These are phyloP conservation scores for Heterocephalus glaber DNA, from an alignment of 2,113 vertebrate genomes.

Conservation along the genomic window DNA sequence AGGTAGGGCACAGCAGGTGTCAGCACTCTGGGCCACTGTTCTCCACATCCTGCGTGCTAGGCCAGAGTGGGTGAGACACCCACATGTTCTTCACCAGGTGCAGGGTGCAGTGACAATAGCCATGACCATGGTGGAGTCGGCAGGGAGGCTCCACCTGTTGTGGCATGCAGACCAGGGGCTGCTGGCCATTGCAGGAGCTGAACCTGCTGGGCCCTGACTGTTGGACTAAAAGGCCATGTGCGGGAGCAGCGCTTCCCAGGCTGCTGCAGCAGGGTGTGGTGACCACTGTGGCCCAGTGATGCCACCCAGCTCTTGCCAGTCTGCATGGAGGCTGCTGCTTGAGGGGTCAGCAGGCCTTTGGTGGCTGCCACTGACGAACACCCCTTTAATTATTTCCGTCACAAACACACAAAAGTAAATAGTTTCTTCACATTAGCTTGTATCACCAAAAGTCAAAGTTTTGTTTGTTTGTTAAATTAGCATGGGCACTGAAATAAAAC, in stretches of 20 bases:
- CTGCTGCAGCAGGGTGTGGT: constrained; percentile 88
- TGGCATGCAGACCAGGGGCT: constrained; percentile 55
- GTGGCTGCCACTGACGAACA: not conserved
- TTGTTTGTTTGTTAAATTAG: not conserved
- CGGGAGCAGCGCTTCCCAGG: constrained; percentile 86
- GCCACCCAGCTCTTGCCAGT: no score
- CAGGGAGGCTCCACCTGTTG: constrained; percentile 84
- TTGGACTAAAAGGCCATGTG: constrained; percentile 92
- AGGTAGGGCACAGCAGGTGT: constrained; percentile 94
- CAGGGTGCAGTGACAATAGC: constrained; percentile 95
- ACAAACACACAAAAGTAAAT: not conserved
- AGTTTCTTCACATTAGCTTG: not conserved
- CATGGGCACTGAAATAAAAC: constrained; percentile 18
- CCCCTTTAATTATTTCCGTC: constrained; percentile 6
- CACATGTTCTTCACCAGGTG: constrained; percentile 97
- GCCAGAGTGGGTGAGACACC: constrained; percentile 86
- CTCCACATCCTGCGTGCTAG: not conserved
- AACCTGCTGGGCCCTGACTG: constrained; percentile 92
- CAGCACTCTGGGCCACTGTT: constrained; percentile 38
- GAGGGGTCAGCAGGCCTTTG: not conserved
- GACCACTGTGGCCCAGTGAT: constrained; percentile 79
- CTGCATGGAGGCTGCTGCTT: not conserved
- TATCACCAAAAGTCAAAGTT: not conserved
- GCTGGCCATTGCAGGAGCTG: constrained; percentile 95
- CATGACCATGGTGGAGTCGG: constrained; percentile 92